Conservation (phyloP, 2,888 invertebrate species). For the Torymus auratus region DNA sequence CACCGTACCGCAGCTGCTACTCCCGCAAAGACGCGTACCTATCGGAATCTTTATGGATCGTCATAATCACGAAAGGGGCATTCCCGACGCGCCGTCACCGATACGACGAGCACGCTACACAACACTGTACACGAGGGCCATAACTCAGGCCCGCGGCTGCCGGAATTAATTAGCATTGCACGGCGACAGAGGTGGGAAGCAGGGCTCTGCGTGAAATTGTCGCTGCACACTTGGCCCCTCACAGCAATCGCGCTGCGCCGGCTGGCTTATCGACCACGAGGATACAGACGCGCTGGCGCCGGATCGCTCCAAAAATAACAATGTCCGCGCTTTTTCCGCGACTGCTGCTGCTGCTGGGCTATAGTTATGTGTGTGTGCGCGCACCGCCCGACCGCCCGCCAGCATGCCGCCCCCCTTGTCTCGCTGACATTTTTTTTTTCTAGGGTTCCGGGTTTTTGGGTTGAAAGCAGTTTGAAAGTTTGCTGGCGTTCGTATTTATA, state of each 20-base stretch:
- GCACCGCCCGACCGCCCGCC: background rate
- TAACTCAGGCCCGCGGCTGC: conserved; percentile 28
- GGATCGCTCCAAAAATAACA: conserved; percentile 53
- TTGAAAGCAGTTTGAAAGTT: too few relatives aligned
- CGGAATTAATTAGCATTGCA: conserved; percentile 54
- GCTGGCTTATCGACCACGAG: conserved; percentile 46
- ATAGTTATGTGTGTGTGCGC: too few relatives aligned
- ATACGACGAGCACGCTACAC: background rate
- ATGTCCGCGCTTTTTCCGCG: conserved; percentile 4
- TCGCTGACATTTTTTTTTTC: conserved; percentile 18
- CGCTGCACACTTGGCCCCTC: conserved; percentile 46
- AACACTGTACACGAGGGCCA: background rate
- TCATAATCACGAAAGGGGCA: background rate
- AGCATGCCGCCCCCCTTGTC: background rate
- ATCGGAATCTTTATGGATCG: background rate
- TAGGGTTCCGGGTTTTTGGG: background rate
- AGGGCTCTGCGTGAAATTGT: conserved; percentile 25
- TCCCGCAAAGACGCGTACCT: background rate
- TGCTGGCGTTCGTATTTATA: too few relatives aligned
- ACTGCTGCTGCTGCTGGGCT: too few relatives aligned
- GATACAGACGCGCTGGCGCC: background rate
- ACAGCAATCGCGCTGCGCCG: conserved; percentile 20
- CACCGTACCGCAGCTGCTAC: background rate
- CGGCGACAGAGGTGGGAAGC: too few relatives aligned
- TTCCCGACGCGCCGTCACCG: too few relatives aligned